Evolutionary conservation across 1,140 invertebrate species (phyloP).

Genomic region (Aphidius ervi): DNA sequence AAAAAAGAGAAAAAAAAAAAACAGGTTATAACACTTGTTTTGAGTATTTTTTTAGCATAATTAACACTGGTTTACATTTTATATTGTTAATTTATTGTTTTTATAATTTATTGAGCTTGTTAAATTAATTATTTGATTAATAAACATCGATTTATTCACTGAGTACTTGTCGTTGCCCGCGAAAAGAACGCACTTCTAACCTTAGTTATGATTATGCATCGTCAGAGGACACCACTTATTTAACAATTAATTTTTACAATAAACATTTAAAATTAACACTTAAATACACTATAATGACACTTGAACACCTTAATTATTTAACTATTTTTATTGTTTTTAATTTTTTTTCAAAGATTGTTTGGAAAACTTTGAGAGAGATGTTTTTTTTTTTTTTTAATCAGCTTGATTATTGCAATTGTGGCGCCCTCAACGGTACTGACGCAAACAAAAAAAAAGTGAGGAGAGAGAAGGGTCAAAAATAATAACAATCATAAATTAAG

Average conservation of each 20-base stretch:
- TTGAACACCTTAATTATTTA: no score
- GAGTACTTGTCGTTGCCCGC: slow-evolving; percentile 17
- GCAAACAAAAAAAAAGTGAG: no score
- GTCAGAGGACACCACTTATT: slow-evolving; percentile 41
- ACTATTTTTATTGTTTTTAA: neutral
- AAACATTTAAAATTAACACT: no score
- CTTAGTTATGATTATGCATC: slow-evolving; percentile 33
- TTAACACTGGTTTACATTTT: neutral
- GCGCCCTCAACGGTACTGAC: no score
- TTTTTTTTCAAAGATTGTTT: neutral
- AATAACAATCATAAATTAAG: no score
- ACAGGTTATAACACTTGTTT: neutral
- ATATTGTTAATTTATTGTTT: neutral
- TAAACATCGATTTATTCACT: neutral
- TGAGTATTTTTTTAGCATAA: neutral
- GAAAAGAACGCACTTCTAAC: slow-evolving; percentile 31
- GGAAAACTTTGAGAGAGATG: no score
- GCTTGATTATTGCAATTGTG: no score
- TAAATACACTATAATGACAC: no score
- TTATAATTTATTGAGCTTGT: neutral
- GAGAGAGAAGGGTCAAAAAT: no score
- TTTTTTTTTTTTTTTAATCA: neutral
- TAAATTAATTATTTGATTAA: neutral
- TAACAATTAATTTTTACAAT: slow-evolving; percentile 6
- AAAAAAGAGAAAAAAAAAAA: slow-evolving; percentile 2